phyloP scores from a whole-genome alignment of 2,113 vertebrate genomes.

The Pseudorhombus dupliciocellatus region DNA sequence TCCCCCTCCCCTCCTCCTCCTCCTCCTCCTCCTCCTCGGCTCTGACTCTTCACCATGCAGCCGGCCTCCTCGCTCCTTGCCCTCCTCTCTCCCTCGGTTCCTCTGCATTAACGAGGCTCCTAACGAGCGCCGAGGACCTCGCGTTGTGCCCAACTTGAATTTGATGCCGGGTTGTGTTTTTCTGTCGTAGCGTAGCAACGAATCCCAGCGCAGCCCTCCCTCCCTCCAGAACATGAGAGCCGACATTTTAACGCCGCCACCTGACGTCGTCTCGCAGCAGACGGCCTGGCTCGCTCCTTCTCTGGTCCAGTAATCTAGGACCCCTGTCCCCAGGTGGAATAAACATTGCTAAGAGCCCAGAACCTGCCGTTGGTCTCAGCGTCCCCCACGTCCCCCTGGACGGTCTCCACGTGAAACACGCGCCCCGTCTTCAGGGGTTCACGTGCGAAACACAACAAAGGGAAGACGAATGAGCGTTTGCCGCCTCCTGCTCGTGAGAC shows the following conservation, averaged over 20 bases:
- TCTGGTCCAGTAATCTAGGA: neutral
- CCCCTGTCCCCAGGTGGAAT: neutral
- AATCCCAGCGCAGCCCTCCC: slow-evolving; percentile 30
- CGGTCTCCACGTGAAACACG: too few relatives aligned
- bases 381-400: too few relatives aligned
- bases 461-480: neutral
- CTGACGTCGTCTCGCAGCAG: slow-evolving; percentile 13
- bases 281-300: neutral
- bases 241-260: slow-evolving; percentile 15
- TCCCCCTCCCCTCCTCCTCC: neutral
- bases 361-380: too few relatives aligned
- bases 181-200: slow-evolving; percentile 53
- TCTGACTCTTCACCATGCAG: neutral
- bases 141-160: neutral
- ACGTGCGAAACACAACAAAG: neutral
- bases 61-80: neutral
- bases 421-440: too few relatives aligned
- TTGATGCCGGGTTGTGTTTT: slow-evolving; percentile 7
- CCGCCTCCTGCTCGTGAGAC: slow-evolving; percentile 1
- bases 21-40: too few relatives aligned
- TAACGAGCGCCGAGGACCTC: slow-evolving; percentile 3
- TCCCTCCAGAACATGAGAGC: neutral
- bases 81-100: neutral
- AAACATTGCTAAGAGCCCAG: too few relatives aligned
- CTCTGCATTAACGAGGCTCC: slow-evolving; percentile 39